Evolutionary conservation across 2,888 invertebrate genomes (phyloP).

Genomic region (Chydorus sphaericus): DNA sequence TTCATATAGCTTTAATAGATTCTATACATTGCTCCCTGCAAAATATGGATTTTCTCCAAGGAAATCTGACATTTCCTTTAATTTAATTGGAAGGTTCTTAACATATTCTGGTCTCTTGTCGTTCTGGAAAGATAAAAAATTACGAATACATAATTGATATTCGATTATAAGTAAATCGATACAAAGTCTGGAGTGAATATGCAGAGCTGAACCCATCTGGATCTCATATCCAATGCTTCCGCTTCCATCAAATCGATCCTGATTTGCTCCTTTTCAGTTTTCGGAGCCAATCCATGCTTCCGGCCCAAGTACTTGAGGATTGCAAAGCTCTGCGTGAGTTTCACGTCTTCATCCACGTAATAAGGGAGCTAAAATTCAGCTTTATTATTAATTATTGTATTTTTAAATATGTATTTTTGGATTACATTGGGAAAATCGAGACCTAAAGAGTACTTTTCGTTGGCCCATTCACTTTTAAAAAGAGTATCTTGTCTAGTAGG

Average conservation of each 20-base stretch:
- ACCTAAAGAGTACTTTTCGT: conserved; percentile 26
- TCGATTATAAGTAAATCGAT: background rate
- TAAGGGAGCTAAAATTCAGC: conserved; percentile 30
- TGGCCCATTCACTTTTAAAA: conserved; percentile 28
- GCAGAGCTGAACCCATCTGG: conserved; percentile 26
- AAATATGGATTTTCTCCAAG: no score
- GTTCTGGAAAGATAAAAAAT: no score
- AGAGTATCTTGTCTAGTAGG: conserved; percentile 29
- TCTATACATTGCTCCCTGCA: no score
- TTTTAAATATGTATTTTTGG: background rate
- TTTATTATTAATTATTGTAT: background rate
- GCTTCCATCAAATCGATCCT: conserved; percentile 29
- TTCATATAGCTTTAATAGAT: no score
- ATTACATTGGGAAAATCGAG: conserved; percentile 30
- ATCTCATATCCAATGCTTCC: conserved; percentile 29
- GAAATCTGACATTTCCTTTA: no score
- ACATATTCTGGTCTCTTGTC: no score
- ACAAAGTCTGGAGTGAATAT: conserved; percentile 31
- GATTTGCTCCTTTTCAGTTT: conserved; percentile 26
- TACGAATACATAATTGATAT: background rate
- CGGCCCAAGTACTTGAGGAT: conserved; percentile 31
- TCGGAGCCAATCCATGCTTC: conserved; percentile 31
- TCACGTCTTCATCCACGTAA: conserved; percentile 31
- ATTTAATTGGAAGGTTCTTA: no score
- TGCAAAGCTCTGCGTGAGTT: conserved; percentile 31